Evolutionary conservation across 2,113 vertebrate species (phyloP), one percentile per base, ranked within the genome.

Genomic region (Scartelaos histophorus): DNA sequence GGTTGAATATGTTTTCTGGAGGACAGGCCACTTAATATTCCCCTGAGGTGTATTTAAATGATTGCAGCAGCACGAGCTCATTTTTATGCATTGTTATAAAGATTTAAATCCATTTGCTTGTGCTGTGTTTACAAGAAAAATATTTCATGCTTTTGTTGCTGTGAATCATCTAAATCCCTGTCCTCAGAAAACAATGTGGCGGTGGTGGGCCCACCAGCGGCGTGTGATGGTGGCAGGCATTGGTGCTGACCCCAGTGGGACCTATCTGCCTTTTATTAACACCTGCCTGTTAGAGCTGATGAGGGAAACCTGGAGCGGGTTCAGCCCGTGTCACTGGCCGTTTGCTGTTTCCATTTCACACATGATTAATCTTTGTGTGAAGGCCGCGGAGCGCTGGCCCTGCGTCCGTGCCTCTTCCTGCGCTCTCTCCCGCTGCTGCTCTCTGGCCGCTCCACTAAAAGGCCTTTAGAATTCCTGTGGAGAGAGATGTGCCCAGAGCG

Each of bases 341-440:
- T 97, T 97, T 97, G 95, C 96, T 96, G 96, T 98, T 98, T 99
- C 97, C 97, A 99, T 99, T 99, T 99, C 98, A 98, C 98, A 99
- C 96, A 98, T 97, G 98, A 98, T 99, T 99, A 98, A 98, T 98
- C 96, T 97, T 96, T 99, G 95, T 97, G 96, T 97, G 95, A 97
- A 96, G 96, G 96, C 86, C 90, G 96, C 95, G 96, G 94, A 95
- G 96, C 95, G 95, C 96, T 94, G 96, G 95, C 94, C 95, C 95
- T 95, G 95, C 95, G 92, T 94, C 94, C 95, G 94, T 94, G 92
- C 94, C 95, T 95, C 94, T 96, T 96, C 95, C 95, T 95, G 95
- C 94, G 95, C 95, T 94, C 95, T 94, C 94, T 95, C 94, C 95
- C 95, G 94, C 95, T 97, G 95, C 95, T 96, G 94, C 95, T 94